Evolutionary conservation across 1,140 invertebrate species (phyloP), one percentile per base, ranked within the genome.

Genomic region (Euglossa dilemma): DNA sequence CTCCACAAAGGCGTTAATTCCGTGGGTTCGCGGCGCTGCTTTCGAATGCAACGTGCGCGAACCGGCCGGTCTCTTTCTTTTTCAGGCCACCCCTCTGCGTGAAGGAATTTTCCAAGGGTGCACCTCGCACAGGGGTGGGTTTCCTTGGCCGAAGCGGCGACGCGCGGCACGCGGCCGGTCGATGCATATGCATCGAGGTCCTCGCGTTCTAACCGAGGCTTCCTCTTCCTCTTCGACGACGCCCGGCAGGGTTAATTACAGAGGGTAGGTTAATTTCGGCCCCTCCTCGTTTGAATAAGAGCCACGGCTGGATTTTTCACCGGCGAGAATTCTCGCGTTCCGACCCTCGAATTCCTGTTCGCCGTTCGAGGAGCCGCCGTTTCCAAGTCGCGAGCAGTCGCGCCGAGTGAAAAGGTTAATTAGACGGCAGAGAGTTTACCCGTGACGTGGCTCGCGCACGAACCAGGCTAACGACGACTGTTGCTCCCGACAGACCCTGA

Each of bases 231-330:
- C 28, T 67, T 61, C 36, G 20, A 45, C 50, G 36, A 50, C 28
- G 36, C 25, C 50, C 36, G 36, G 36, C 78, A 71, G 63, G 43
- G 83, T 87, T 83, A 79, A 86, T 84, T 86, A 83, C 71, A 61
- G 71, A 64, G 69, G 67, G 43, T 43, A 28, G 72, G 36, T 79
- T 52, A 73, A 57, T 43, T 70, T 57, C 47, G 36, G 20, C 52
- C 20, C 20, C 67, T 61, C 11, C 43, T 43, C 74, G 57, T 66
- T 79, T 79, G 20, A 71, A 79, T 74, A 54, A 61, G 57, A 56
- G 69, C 23, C 11, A 36, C 36, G 36, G 57, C 11, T 77, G 79
- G 47, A 66, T 57, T 71, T 57, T 61, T 63, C 43, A 20, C 23
- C 43, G 16, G 12, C 8, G 25, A 61, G 80, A 75, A 52, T 54